Percentiles rank a stretch among this genome's conserved stretches.
Evolutionary conservation across 2,888 invertebrate species (phyloP).

Genomic region (Synergus umbraculus): DNA sequence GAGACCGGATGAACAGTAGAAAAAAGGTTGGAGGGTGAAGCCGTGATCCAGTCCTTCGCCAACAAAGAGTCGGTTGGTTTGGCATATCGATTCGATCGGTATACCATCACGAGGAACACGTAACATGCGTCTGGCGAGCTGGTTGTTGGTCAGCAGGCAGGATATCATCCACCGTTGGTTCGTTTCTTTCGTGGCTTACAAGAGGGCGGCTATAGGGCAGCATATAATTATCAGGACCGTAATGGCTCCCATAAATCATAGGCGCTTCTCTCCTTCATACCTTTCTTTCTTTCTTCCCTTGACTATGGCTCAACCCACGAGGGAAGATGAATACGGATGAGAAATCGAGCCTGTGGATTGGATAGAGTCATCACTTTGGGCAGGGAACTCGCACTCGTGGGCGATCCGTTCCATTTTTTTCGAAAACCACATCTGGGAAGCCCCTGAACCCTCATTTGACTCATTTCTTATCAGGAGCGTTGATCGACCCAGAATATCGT

Average conservation of each 20-base stretch:
- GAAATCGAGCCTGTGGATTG: slow-evolving; percentile 74
- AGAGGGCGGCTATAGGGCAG: slow-evolving; percentile 74
- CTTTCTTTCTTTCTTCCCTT: slow-evolving; percentile 61
- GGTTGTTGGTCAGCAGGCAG: slow-evolving; percentile 64
- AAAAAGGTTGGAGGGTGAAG: slow-evolving; percentile 24
- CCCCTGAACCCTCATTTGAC: not conserved
- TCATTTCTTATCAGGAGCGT: not conserved
- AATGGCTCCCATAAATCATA: slow-evolving; percentile 77
- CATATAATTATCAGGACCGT: slow-evolving; percentile 76
- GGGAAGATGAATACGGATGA: slow-evolving; percentile 72
- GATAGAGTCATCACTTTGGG: slow-evolving; percentile 74
- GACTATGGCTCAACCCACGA: slow-evolving; percentile 68
- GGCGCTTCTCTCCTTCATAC: slow-evolving; percentile 74
- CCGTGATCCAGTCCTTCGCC: slow-evolving; percentile 44
- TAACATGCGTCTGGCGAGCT: slow-evolving; percentile 58
- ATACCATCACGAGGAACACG: slow-evolving; percentile 64
- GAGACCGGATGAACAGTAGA: slow-evolving; percentile 50
- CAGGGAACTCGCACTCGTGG: slow-evolving; percentile 40
- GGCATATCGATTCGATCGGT: slow-evolving; percentile 65
- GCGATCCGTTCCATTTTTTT: slow-evolving; percentile 9
- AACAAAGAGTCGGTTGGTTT: slow-evolving; percentile 46
- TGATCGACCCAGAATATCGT: not conserved
- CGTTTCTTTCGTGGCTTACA: slow-evolving; percentile 58
- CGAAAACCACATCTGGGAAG: not conserved
- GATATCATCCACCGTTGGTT: slow-evolving; percentile 73